Evolutionary conservation across 1,140 invertebrate genomes (phyloP).

Genomic region (Gyrodactylus salaris): DNA sequence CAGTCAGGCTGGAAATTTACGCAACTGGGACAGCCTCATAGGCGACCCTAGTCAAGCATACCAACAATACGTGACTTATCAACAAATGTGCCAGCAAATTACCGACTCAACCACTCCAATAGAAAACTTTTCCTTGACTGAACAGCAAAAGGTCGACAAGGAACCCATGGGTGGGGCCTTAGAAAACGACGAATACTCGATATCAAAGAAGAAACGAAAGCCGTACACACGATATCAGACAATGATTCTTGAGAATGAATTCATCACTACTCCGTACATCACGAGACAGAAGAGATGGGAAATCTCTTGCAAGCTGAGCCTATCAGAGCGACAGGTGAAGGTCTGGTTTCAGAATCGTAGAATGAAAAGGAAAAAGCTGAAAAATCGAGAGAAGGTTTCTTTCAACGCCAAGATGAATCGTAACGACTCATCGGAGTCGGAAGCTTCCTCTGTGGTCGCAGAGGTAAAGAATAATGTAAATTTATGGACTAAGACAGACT

Average conservation of each 20-base stretch:
- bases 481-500: too few species aligned
- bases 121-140: neutral
- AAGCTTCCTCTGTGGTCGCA: too few species aligned
- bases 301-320: conserved; percentile 50
- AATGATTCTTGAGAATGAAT: conserved; percentile 30
- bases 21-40: neutral
- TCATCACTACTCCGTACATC: conserved; percentile 30
- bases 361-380: conserved; percentile 83
- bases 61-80: neutral
- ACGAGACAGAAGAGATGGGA: conserved; percentile 42
- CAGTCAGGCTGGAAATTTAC: too few species aligned
- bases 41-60: neutral
- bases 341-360: conserved; percentile 51
- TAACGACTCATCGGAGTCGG: too few species aligned
- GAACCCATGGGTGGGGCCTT: neutral
- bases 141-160: neutral
- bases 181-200: neutral
- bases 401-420: too few species aligned
- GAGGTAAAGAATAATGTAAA: too few species aligned
- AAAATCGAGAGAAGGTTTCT: conserved; percentile 8
- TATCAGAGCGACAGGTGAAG: conserved; percentile 53
- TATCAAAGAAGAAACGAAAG: conserved; percentile 28
- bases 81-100: neutral
- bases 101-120: neutral
- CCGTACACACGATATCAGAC: conserved; percentile 66